Percentiles rank a stretch among this genome's conserved stretches.
Evolutionary conservation across 2,888 invertebrate species (phyloP).

Genomic region (Tipula helvola): DNA sequence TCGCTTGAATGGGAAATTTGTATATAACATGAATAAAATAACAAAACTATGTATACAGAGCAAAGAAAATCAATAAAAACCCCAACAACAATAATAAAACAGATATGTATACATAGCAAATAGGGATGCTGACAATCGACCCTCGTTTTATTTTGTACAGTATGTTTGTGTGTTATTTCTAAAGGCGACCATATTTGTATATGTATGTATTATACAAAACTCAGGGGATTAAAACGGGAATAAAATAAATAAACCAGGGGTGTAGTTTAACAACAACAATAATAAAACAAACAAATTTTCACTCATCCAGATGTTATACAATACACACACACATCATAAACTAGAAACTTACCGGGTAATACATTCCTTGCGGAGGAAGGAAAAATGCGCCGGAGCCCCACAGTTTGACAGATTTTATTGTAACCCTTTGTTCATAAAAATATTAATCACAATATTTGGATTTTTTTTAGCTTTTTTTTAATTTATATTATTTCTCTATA

Average conservation of each 20-base stretch:
- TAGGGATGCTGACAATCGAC: neutral
- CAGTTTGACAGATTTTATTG: conserved; percentile 73
- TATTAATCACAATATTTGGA: neutral
- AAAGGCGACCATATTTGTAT: neutral
- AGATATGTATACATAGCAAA: neutral
- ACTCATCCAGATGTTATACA: neutral
- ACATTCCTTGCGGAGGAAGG: conserved; percentile 94
- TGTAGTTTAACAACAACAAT: neutral
- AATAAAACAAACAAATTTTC: neutral
- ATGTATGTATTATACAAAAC: neutral
- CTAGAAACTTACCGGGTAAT: conserved; percentile 75
- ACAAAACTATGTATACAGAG: neutral
- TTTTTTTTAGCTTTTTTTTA: neutral
- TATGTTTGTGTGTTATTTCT: too few species aligned
- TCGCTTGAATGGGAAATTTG: neutral
- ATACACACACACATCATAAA: neutral
- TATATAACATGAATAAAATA: neutral
- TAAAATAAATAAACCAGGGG: neutral
- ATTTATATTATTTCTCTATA: neutral
- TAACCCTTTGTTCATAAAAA: conserved; percentile 15
- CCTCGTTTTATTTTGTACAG: neutral
- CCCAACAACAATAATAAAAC: neutral
- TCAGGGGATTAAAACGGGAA: neutral
- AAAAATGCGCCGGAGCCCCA: conserved; percentile 94
- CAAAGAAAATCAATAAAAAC: neutral